Base-by-base conservation (phyloP, 2,113 vertebrate genomes). In the Peromyscus leucopus region DNA sequence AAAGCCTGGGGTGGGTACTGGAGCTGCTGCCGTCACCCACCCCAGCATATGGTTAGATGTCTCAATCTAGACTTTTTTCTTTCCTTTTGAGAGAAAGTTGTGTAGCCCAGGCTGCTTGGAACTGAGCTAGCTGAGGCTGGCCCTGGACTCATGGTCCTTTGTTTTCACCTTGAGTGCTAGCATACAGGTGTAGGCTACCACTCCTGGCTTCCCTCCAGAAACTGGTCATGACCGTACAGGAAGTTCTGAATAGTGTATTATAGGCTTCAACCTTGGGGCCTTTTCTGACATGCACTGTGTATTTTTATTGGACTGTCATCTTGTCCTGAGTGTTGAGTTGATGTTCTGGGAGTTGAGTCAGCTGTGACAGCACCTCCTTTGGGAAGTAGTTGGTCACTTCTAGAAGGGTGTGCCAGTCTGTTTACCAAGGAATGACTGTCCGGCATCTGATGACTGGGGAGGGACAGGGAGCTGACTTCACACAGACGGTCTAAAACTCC, bases 331-430 rank as follows among this genome's bases (percentile, higher is more conserved):
- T 90, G 3, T 93, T 59, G 86, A 83, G 48, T 24, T 92, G 69
- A 76, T 1, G 21, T 90, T 90, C 61, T 69, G 42, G 48, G 46
- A 96, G 48, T 71, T 67, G 82, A 71, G 67, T 97, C 89, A 83
- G 82, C 91, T 86, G 12, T 86, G 67, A 67, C 88, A 78, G 51
- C 7, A 72, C 55, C 10, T 26, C 42, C 8, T 97, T 93, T 96
- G 93, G 76, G 72, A 92, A 91, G 57, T 63, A 69, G 39, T 46
- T 92, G 4, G 33, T 96, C 42, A 33, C 46, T 42, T 82, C 89
- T 93, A 89, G 80, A 90, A 95, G 75, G 79, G 59, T 2, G 12
- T 96, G 75, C 17, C 39, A 72, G 5, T 61, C 65, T 91, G 5
- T 74, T 86, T 13, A 78, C 61, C 83, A 97, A 36, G n/a, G 82